These are phyloP conservation scores for Drosophila pseudotalamancana DNA, from an alignment of 2,888 invertebrate genomes.

Conservation along the genomic window DNA sequence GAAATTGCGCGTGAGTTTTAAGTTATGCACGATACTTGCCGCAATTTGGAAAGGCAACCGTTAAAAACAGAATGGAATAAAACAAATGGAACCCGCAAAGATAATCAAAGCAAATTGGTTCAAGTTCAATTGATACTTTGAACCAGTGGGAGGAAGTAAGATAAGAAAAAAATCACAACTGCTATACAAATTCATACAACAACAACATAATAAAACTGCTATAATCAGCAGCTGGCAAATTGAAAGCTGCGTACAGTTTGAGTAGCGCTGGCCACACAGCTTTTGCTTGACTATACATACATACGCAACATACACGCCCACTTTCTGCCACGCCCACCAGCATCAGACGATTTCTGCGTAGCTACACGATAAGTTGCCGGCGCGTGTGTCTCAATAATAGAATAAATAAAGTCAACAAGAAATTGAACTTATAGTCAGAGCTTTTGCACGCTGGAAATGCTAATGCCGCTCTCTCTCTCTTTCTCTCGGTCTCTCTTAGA, in stretches of 20 bases:
- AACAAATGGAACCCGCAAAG: background rate
- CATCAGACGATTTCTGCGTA: conserved; percentile 48
- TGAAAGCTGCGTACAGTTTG: conserved; percentile 23
- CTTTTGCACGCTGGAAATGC: conserved; percentile 20
- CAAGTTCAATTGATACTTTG: conserved; percentile 21
- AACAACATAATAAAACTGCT: background rate
- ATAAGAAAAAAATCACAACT: background rate
- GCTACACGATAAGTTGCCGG: conserved; percentile 24
- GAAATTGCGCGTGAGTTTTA: conserved; percentile 64
- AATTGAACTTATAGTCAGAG: conserved; percentile 21
- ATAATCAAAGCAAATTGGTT: conserved; percentile 17
- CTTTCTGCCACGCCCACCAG: conserved; percentile 29
- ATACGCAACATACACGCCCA: background rate
- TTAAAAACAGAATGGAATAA: background rate
- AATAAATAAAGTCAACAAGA: conserved; percentile 22
- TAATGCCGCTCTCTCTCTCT: background rate
- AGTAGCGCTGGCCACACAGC: conserved; percentile 20
- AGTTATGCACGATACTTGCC: conserved; percentile 62
- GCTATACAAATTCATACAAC: background rate
- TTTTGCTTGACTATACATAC: conserved; percentile 16
- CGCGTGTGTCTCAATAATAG: conserved; percentile 48
- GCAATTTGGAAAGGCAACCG: conserved; percentile 36
- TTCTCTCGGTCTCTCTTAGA: too few relatives aligned
- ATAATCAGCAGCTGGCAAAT: conserved; percentile 2
- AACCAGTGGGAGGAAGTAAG: background rate